Base-by-base conservation (phyloP, 2,888 invertebrate genomes). In the Synanthedon myopaeformis region DNA sequence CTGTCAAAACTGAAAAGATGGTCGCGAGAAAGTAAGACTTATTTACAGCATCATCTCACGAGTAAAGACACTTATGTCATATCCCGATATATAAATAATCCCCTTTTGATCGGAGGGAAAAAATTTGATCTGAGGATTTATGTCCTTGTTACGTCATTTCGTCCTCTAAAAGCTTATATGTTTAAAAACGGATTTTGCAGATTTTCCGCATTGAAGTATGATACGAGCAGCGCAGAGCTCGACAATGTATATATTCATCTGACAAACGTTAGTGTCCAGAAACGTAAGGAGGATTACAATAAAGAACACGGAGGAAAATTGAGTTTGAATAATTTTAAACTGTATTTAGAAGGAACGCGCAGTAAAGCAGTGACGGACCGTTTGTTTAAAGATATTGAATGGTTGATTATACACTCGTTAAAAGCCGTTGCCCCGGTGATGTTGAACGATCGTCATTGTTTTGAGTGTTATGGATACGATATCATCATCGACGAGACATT, bases 181-280 rank as follows among this genome's bases (percentile, higher is more conserved):
- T 97, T 94, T 77, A 94, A 92, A 62, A 89, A 95, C 53, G 97
- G 97, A 19, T 98, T 98, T 82, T 96, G 97, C 76, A 91, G 97
- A 55, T 98, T 98, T 81, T 98, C 97, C 70, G 96, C 97, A 1
- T 95, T 97, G 53, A 96, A 96, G 74, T 97, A 97, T 71, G 95
- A 96, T 70, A 93, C 93, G 0, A 95, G 92, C 72, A 93, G 93
- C 41, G 92, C 93, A 41, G 95, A 95, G 76, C 82, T 94, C 64
- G 96, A 96, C 75, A 97, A 95, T 75, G 95, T 96, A 92, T 97
- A 96, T 70, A 94, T 97, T 53, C 98, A 98, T 85, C 89, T 98
- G 58, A 98, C 97, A 6, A 98, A 98, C 76, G 97, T 97, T 8
- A 97, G 97, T 53, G 96, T 98, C 19, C 98, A 98, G 78, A 97